These are phyloP conservation scores for Monopis laevigella DNA, from an alignment of 2,888 invertebrate genomes.

Conservation along the genomic window DNA sequence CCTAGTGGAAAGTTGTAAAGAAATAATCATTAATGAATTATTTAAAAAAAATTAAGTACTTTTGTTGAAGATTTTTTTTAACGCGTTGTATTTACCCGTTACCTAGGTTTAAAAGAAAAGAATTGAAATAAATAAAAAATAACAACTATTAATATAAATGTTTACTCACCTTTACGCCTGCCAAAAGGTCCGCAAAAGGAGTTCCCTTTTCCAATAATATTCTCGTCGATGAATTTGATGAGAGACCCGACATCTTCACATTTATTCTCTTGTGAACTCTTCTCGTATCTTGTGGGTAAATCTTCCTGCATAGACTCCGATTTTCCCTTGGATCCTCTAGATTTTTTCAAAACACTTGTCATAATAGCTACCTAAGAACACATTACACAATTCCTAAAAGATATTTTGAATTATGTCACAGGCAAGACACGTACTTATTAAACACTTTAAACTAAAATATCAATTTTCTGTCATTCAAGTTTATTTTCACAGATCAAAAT, in stretches of 20 bases:
- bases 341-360: slow-evolving; percentile 63
- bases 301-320: slow-evolving; percentile 65
- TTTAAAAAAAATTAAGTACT: no score
- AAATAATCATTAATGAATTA: no score
- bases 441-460: no score
- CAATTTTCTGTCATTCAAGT: no score
- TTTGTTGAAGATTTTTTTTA: neutral
- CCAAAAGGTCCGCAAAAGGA: slow-evolving; percentile 87
- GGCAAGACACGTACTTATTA: no score
- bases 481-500: no score
- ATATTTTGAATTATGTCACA: neutral
- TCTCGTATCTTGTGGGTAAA: slow-evolving; percentile 49
- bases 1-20: no score
- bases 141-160: slow-evolving; percentile 1
- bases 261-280: slow-evolving; percentile 48
- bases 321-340: slow-evolving; percentile 58
- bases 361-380: slow-evolving; percentile 51
- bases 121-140: neutral
- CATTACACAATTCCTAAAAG: slow-evolving; percentile 11
- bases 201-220: slow-evolving; percentile 81
- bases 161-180: slow-evolving; percentile 75
- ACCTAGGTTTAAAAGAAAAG: neutral
- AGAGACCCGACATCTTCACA: slow-evolving; percentile 76
- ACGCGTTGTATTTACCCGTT: neutral
- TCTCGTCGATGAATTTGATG: slow-evolving; percentile 82